These are phyloP conservation scores for Amphipyra tragopoginis DNA, from an alignment of 2,888 invertebrate species.

Conservation along the genomic window DNA sequence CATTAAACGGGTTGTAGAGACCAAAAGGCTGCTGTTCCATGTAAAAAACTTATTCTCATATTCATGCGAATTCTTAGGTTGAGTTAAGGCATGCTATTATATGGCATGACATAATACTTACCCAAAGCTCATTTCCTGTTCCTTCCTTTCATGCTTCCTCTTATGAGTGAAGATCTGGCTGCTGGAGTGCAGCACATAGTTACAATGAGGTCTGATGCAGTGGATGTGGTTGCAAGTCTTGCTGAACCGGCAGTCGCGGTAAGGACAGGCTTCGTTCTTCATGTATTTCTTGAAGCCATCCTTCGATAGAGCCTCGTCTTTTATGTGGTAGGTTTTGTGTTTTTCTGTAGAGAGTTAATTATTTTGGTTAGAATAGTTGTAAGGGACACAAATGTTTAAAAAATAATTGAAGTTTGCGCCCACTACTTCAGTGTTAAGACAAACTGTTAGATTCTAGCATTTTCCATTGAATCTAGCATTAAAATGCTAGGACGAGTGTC, in stretches of 20 bases:
- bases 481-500: no score
- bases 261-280: slow-evolving; percentile 98
- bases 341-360: slow-evolving; percentile 92
- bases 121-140: slow-evolving; percentile 96
- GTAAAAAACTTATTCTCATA: no score
- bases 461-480: no score
- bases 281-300: slow-evolving; percentile 99
- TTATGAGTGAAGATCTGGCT: slow-evolving; percentile 99
- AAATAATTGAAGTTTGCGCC: neutral
- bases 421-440: no score
- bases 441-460: no score
- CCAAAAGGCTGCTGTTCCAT: no score
- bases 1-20: no score
- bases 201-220: slow-evolving; percentile 98
- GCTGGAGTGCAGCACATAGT: slow-evolving; percentile 98
- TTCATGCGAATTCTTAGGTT: no score
- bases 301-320: slow-evolving; percentile 97
- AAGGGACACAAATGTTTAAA: neutral
- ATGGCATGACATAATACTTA: slow-evolving; percentile 82
- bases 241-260: slow-evolving; percentile 97
- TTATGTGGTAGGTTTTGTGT: slow-evolving; percentile 99
- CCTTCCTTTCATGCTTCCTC: slow-evolving; percentile 98
- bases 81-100: no score
- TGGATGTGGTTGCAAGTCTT: slow-evolving; percentile 99
- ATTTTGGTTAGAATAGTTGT: neutral